Evolutionary conservation across 2,113 vertebrate species (phyloP).

Genomic region (Jacana jacana): DNA sequence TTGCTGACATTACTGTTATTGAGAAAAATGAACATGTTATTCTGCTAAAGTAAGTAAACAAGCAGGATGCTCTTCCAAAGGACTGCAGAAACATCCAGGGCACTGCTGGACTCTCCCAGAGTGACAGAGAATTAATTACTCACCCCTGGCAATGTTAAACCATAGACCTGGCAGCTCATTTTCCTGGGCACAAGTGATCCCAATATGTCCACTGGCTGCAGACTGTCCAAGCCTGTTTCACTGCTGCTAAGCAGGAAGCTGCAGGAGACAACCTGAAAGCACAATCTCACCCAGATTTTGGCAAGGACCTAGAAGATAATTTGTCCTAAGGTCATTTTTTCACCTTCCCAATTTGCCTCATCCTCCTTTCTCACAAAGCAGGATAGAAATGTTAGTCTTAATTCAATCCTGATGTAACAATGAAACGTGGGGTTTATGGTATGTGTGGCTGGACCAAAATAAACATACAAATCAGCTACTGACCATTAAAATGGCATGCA

Average conservation of each 20-base stretch:
- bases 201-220: not conserved
- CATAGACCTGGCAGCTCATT: not conserved
- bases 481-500: not conserved
- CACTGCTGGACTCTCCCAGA: not conserved
- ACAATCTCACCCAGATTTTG: not conserved
- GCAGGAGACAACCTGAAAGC: not conserved
- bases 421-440: not conserved
- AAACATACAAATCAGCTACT: not conserved
- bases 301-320: not conserved
- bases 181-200: not conserved
- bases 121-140: not conserved
- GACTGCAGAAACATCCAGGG: not conserved
- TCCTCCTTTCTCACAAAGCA: not conserved
- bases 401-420: not conserved
- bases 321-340: not conserved
- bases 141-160: not conserved
- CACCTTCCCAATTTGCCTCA: not conserved
- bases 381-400: not conserved
- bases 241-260: not conserved
- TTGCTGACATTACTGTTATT: not conserved
- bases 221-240: not conserved
- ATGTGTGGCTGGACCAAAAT: not conserved
- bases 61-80: not conserved
- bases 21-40: not conserved
- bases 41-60: not conserved